phyloP scores from a whole-genome alignment of 1,140 invertebrate species.

The Episyrphus balteatus region DNA sequence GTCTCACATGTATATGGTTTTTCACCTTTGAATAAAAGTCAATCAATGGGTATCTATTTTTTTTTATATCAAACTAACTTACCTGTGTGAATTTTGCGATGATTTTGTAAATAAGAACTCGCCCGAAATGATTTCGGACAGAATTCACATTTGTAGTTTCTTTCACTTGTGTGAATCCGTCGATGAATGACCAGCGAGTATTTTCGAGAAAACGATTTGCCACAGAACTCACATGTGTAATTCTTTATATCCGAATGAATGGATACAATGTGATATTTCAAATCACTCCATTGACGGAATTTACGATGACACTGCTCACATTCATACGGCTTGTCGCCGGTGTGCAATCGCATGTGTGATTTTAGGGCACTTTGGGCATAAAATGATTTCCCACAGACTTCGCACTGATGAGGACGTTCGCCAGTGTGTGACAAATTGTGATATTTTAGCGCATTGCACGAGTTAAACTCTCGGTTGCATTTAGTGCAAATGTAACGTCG shows the following conservation, averaged over 20 bases:
- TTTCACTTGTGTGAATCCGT: constrained; percentile 80
- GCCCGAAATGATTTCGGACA: constrained; percentile 73
- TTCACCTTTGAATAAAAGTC: constrained; percentile 39
- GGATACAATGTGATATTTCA: constrained; percentile 81
- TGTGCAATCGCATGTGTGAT: constrained; percentile 59
- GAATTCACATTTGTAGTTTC: constrained; percentile 79
- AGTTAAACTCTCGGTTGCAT: constrained; percentile 64
- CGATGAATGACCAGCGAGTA: constrained; percentile 88
- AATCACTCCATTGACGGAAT: constrained; percentile 78
- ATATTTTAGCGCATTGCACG: constrained; percentile 73
- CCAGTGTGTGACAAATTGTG: constrained; percentile 70
- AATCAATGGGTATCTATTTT: not conserved
- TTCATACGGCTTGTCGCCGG: constrained; percentile 67
- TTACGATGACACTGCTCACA: constrained; percentile 61
- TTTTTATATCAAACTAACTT: constrained; percentile 4
- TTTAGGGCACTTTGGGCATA: constrained; percentile 68
- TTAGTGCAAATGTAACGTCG: constrained; percentile 40
- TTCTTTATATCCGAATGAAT: constrained; percentile 68
- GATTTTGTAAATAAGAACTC: constrained; percentile 73
- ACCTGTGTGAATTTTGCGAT: constrained; percentile 85
- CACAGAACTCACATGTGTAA: constrained; percentile 84
- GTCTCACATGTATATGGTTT: constrained; percentile 66
- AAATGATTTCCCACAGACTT: constrained; percentile 59
- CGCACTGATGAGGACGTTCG: constrained; percentile 62
- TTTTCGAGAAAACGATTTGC: constrained; percentile 82